phyloP scores from a whole-genome alignment of 2,888 invertebrate genomes.

The Thera britannica region DNA sequence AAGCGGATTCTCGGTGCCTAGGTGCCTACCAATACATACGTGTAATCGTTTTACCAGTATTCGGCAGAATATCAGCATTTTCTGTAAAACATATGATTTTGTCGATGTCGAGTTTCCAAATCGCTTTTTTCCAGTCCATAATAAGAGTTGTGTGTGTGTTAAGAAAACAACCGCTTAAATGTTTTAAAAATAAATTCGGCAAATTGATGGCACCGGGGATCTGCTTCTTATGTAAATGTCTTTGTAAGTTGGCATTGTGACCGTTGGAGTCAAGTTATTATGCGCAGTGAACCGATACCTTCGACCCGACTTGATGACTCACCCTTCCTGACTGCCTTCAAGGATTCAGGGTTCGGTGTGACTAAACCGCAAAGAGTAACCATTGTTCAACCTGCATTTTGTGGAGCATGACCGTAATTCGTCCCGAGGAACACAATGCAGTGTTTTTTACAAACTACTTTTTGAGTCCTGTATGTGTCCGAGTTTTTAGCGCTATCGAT shows the following conservation, averaged over 20 bases:
- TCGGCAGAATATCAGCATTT: too few species aligned
- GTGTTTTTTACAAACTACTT: background rate
- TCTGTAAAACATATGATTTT: too few species aligned
- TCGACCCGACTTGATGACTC: conserved; percentile 72
- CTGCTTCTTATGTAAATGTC: conserved; percentile 16
- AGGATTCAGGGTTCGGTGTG: conserved; percentile 67
- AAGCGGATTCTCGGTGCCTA: conserved; percentile 7
- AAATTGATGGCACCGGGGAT: background rate
- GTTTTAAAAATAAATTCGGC: background rate
- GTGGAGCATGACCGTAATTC: conserved; percentile 51
- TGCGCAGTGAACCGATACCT: conserved; percentile 67
- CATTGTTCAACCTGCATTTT: conserved; percentile 65
- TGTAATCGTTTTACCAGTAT: too few species aligned
- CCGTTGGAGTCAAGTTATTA: conserved; percentile 53
- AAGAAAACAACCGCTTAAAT: background rate
- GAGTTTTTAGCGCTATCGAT: background rate
- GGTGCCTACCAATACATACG: background rate
- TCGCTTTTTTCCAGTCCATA: background rate
- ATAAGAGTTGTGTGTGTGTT: too few species aligned
- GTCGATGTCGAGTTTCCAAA: too few species aligned
- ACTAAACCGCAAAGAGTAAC: conserved; percentile 67
- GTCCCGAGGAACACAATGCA: conserved; percentile 15
- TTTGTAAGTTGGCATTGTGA: conserved; percentile 35
- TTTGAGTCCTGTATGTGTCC: background rate
- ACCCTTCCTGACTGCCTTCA: conserved; percentile 68